These are phyloP conservation scores for Pissodes strobi DNA, from an alignment of 1,140 invertebrate species.

Conservation along the genomic window DNA sequence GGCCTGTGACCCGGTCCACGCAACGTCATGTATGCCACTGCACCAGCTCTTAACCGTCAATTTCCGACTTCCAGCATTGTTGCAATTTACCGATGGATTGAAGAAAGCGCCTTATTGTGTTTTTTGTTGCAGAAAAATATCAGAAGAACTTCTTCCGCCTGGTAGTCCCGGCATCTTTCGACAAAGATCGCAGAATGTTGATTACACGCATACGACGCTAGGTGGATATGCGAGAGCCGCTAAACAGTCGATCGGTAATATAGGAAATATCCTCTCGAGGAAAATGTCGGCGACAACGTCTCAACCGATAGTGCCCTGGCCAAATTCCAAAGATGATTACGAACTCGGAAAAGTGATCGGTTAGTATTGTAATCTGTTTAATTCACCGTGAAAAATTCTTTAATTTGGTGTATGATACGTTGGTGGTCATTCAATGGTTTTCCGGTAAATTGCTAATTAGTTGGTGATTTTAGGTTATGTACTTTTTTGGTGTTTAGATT, in stretches of 20 bases:
- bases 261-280: conserved; percentile 65
- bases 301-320: conserved; percentile 73
- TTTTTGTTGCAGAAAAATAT: conserved; percentile 61
- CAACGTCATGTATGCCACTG: no score
- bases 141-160: conserved; percentile 64
- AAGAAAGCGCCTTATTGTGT: no score
- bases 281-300: conserved; percentile 72
- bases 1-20: no score
- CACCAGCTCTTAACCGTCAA: no score
- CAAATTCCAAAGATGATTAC: conserved; percentile 92
- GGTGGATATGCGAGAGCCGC: conserved; percentile 57
- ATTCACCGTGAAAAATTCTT: conserved; percentile 27
- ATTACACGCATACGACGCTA: conserved; percentile 49
- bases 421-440: conserved; percentile 4
- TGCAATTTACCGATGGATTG: no score
- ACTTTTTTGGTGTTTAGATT: conserved; percentile 49
- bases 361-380: conserved; percentile 41
- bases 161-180: conserved; percentile 68
- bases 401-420: conserved; percentile 27
- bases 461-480: conserved; percentile 47
- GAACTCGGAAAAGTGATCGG: conserved; percentile 94
- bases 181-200: conserved; percentile 63
- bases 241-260: conserved; percentile 60
- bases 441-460: conserved; percentile 1
- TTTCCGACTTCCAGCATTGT: no score